Evolutionary conservation across 1,140 invertebrate genomes (phyloP).

Genomic region (Magallana gigas): DNA sequence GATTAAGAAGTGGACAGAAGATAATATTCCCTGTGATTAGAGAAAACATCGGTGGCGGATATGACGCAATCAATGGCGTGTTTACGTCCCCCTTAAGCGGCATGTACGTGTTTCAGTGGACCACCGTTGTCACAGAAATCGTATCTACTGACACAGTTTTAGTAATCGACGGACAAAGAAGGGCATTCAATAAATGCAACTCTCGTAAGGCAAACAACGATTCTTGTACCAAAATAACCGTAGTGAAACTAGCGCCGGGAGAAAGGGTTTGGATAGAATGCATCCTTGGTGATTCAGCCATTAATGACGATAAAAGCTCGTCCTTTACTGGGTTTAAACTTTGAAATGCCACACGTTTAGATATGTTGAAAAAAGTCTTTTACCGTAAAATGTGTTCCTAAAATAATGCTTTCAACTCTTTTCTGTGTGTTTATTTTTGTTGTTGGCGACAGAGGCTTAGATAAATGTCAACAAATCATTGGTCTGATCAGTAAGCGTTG

Average conservation of each 20-base stretch:
- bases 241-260: not conserved
- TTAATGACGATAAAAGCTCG: constrained; percentile 5
- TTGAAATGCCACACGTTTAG: not conserved
- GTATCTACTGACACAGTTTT: not conserved
- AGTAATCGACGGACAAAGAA: not conserved
- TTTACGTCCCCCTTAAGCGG: constrained; percentile 11
- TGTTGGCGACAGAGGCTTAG: too few relatives aligned
- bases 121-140: not conserved
- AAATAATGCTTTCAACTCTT: too few relatives aligned
- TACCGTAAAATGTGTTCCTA: too few relatives aligned
- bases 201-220: not conserved
- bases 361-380: too few relatives aligned
- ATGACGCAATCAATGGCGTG: not conserved
- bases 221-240: not conserved
- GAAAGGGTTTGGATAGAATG: not conserved
- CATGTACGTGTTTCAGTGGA: not conserved
- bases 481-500: too few relatives aligned
- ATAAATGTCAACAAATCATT: too few relatives aligned
- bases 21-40: not conserved
- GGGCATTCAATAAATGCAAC: not conserved
- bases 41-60: not conserved
- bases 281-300: not conserved
- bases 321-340: not conserved
- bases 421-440: too few relatives aligned
- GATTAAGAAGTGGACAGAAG: not conserved